Evolutionary conservation across 2,113 vertebrate genomes (phyloP).

Genomic region (Heterocephalus glaber): DNA sequence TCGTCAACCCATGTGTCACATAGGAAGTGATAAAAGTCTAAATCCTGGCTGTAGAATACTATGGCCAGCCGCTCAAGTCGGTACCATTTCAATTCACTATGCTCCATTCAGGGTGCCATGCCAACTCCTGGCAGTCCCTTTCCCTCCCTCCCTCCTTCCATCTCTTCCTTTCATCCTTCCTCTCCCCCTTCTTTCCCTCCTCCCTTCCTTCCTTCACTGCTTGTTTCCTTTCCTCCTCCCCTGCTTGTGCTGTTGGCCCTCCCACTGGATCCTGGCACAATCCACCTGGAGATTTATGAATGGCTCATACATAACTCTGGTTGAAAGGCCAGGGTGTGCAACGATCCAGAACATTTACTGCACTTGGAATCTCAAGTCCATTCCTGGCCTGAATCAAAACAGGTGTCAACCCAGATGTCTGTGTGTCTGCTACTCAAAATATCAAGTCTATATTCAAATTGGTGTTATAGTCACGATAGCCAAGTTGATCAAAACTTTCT

Average conservation of each 20-base stretch:
- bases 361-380: neutral
- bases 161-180: neutral
- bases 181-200: neutral
- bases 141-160: neutral
- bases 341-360: neutral
- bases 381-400: slow-evolving; percentile 47
- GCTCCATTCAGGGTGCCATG: neutral
- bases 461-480: neutral
- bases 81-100: neutral
- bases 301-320: neutral
- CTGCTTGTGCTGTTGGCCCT: neutral
- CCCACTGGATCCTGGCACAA: neutral
- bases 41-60: neutral
- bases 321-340: neutral
- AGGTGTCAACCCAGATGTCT: neutral
- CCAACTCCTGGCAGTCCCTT: neutral
- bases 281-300: neutral
- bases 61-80: neutral
- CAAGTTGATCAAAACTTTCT: neutral
- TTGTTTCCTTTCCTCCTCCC: neutral
- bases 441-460: neutral
- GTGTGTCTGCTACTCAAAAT: neutral
- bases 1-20: neutral
- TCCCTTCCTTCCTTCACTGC: neutral
- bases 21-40: neutral